Conservation (phyloP, 2,797 vertebrate genomes). For the Sebastes hubbsi region DNA sequence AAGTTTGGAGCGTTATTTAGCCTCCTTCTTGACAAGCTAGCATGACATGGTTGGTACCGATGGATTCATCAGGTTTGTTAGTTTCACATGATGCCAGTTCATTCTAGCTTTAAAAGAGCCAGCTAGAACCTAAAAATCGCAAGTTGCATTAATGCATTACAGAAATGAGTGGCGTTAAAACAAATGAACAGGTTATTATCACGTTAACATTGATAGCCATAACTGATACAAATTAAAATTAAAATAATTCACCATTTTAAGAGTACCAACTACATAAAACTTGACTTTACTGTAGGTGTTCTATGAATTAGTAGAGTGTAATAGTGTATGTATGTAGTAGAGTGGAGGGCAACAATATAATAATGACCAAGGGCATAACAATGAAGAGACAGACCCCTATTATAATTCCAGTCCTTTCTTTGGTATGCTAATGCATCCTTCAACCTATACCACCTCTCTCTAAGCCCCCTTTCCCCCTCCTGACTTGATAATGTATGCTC, state of each 20-base stretch:
- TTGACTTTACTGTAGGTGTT: not conserved
- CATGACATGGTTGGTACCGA: no score
- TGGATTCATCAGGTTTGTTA: no score
- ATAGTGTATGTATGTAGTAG: not conserved
- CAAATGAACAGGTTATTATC: no score
- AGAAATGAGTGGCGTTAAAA: no score
- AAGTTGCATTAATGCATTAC: no score
- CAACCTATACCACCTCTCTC: slow-evolving; percentile 5
- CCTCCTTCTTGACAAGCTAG: no score
- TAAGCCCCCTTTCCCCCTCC: not conserved
- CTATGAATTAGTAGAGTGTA: not conserved
- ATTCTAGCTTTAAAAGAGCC: no score
- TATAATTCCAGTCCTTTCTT: slow-evolving; percentile 22
- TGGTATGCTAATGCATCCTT: slow-evolving; percentile 7
- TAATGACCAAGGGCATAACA: not conserved
- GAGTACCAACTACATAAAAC: not conserved
- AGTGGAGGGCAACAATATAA: not conserved
- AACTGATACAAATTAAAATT: not conserved
- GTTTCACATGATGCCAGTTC: no score
- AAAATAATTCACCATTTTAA: not conserved
- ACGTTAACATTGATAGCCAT: no score
- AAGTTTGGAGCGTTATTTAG: no score
- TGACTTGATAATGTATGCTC: slow-evolving; percentile 4
- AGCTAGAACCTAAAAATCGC: no score
- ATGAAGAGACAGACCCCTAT: slow-evolving; percentile 1